Evolutionary conservation across 2,113 vertebrate species (phyloP), one percentile per base, ranked within the genome.

Genomic region (Carlito syrichta): DNA sequence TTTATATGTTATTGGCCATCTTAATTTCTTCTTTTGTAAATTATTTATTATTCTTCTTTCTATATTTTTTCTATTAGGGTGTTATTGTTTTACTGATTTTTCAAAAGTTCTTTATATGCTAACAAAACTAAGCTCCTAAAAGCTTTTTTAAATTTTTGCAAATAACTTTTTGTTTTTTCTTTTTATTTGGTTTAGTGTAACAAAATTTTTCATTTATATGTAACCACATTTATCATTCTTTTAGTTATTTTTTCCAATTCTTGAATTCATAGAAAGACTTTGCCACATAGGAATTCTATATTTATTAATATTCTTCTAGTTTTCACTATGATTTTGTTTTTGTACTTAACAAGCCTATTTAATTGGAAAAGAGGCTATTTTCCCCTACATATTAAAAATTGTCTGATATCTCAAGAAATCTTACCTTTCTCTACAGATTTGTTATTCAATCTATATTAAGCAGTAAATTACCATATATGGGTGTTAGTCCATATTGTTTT

Each of bases 151-250:
- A 40, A n/a, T 23, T 71, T 86, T 96, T 77, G 16, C 5, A 74
- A 91, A 69, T 56, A 74, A 35, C 0, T 66, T 81, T 68, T 69
- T 62, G 27, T 71, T 93, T 62, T 77, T 81, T 45, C n/a, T 87
- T 60, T 97, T 87, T n/a, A 79, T 79, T 66, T 71, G 48, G 32
- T 54, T 86, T 69, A 88, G 30, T 91, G 25, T n/a, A 74, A 79
- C 10, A 74, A 91, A 84, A 74, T 8, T 85, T 83, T 93, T 22
- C 77, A 66, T 68, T 87, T 73, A 45, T 93, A 91, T 78, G 8
- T 76, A 48, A n/a, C 19, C 56, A 96, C 85, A 86, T 54, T 52
- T 90, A 52, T 82, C 60, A 71, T 86, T 96, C 54, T 89, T 58
- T 91, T 91, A 82, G 27, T 73, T 94, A 84, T 32, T 79, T 96